These are phyloP conservation scores for Caracal caracal DNA, from an alignment of 2,113 vertebrate species.

Conservation along the genomic window DNA sequence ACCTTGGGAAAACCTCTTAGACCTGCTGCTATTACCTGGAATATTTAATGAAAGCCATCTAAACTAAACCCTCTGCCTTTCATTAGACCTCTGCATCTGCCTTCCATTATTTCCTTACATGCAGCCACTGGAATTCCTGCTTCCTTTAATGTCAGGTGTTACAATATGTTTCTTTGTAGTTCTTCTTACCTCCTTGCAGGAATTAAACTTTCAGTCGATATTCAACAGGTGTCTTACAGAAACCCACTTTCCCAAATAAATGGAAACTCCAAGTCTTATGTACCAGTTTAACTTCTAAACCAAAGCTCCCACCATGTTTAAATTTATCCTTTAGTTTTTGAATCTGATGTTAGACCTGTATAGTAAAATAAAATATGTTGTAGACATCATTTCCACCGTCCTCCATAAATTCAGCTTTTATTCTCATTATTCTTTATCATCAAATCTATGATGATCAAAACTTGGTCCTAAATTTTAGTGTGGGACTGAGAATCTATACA, in stretches of 20 bases:
- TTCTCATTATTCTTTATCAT: conserved; percentile 2
- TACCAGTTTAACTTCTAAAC: not conserved
- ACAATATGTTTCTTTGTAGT: not conserved
- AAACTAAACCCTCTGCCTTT: no score
- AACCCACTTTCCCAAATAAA: not conserved
- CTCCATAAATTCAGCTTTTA: conserved; percentile 19
- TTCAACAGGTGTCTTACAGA: not conserved
- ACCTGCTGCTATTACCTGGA: not conserved
- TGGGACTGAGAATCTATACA: not conserved
- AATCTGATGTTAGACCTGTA: not conserved
- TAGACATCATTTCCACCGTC: not conserved
- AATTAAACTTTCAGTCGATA: not conserved
- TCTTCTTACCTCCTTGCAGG: not conserved
- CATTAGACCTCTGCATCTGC: not conserved
- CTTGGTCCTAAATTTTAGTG: not conserved
- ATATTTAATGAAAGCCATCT: not conserved
- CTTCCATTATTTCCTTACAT: not conserved
- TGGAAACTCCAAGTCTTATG: not conserved
- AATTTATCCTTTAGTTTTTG: conserved; percentile 20
- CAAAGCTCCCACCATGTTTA: not conserved
- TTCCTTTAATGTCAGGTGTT: not conserved
- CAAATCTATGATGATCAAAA: not conserved
- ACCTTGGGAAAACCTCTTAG: not conserved
- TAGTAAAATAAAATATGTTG: conserved; percentile 33
- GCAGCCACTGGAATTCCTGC: not conserved